These are phyloP conservation scores for Miniopterus natalensis DNA, from an alignment of 2,113 vertebrate species.

Conservation along the genomic window DNA sequence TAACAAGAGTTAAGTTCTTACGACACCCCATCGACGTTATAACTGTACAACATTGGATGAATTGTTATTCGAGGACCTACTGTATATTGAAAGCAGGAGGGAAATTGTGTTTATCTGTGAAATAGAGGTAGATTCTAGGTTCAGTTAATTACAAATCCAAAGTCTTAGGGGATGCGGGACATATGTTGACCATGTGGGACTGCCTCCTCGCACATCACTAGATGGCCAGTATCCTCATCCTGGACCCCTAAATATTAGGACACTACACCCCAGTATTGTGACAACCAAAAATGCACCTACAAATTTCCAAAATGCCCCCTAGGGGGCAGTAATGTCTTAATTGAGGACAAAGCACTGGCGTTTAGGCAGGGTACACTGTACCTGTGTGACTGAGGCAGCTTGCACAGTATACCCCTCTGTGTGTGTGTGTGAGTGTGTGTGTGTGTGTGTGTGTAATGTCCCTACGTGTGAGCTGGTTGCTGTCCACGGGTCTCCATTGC, in stretches of 20 bases:
- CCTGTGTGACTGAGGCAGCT: background rate
- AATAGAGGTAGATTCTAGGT: constrained; percentile 50
- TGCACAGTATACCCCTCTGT: background rate
- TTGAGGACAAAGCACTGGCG: background rate
- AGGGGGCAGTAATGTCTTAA: constrained; percentile 57
- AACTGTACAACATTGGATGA: background rate
- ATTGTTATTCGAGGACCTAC: background rate
- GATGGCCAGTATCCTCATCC: background rate
- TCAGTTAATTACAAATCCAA: constrained; percentile 34
- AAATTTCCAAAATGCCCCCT: constrained; percentile 54
- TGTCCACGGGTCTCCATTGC: background rate
- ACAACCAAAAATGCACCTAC: constrained; percentile 18
- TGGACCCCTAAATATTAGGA: background rate
- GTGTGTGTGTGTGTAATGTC: background rate
- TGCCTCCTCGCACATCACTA: background rate
- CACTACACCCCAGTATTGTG: background rate
- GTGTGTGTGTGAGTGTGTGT: background rate
- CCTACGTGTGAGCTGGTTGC: background rate
- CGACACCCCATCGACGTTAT: background rate
- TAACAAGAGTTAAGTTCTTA: background rate
- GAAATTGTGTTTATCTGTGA: constrained; percentile 49
- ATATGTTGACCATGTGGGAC: background rate
- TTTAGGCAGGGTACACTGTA: background rate
- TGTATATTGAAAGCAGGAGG: background rate
- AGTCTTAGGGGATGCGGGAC: background rate